Evolutionary conservation across 1,140 invertebrate genomes (phyloP), one percentile per base, ranked within the genome.

Genomic region (Drosophila sproati): DNA sequence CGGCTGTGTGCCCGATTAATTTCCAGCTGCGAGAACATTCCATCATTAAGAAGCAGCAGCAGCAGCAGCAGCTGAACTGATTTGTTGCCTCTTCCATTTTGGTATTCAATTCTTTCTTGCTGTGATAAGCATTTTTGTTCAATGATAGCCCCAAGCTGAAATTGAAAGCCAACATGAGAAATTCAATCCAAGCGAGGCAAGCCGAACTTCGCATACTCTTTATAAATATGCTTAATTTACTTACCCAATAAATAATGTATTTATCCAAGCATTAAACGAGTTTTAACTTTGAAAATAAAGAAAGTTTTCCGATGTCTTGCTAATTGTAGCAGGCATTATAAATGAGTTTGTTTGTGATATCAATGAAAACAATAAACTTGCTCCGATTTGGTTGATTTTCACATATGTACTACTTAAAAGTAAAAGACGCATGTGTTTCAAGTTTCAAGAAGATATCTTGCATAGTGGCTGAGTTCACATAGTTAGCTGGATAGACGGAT

Each of bases 21-120:
- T 89, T 85, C 85, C 85, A 89, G 85, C 85, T 78, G 85, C 85
- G 85, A 89, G 85, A 89, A 88, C 85, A 88, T 89, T 88, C 85
- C 73, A 63, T 31, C 31, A 20, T 20, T 20, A 20, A 20, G 20
- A 20, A 20, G 48, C 37, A 43, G 50, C 20, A 60, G 48, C 20
- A 60, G 48, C 64, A 64, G 52, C 32, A 59, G 35, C 8, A 55
- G 56, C 83, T 83, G 80, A 89, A 89, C 78, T 70, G 41, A 73
- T 75, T 77, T 56, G 39, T 59, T 52, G 28, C 28, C 59, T 6
- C 43, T 51, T 32, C 28, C 7, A 59, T 57, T 61, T 35, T 56
- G 63, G 54, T 75, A 47, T 55, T 47, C 43, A 35, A 34, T 82
- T 59, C 29, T 43, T 63, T 41, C 54, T 79, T 76, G 85, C 86